Evolutionary conservation across 2,797 vertebrate species (phyloP).

Genomic region (Sarcophilus harrisii): DNA sequence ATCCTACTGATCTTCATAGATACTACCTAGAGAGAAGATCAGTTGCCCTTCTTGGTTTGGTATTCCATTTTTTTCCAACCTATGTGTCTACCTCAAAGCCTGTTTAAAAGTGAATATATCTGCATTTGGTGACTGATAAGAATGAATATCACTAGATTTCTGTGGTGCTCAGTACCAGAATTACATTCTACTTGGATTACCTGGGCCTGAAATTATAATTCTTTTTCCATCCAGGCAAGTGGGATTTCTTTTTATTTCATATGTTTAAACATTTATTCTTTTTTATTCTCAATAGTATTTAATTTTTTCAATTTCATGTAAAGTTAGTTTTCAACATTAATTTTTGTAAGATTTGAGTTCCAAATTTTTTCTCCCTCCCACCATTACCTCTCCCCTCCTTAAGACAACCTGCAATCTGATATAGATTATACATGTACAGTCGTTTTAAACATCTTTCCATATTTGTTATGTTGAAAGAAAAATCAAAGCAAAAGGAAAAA

Average conservation of each 20-base stretch:
- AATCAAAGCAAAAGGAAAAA: too few species aligned
- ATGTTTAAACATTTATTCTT: neutral
- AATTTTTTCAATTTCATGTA: too few species aligned
- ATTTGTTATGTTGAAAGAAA: too few species aligned
- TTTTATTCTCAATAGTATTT: neutral
- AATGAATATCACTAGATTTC: too few species aligned
- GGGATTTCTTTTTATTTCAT: neutral
- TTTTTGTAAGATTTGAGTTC: too few species aligned
- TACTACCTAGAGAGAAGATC: neutral
- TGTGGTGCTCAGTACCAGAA: neutral
- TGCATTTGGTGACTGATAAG: neutral
- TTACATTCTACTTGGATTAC: neutral
- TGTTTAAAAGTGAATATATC: neutral
- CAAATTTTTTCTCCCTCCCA: too few species aligned
- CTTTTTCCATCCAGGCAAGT: neutral
- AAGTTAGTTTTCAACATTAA: too few species aligned
- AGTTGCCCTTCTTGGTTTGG: fast-evolving
- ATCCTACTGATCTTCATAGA: neutral
- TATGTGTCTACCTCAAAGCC: neutral
- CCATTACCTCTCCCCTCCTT: too few species aligned
- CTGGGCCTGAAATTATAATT: neutral
- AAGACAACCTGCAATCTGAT: too few species aligned
- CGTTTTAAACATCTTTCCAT: too few species aligned
- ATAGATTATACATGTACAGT: too few species aligned
- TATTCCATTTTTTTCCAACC: neutral